Evolutionary conservation across 1,140 invertebrate genomes (phyloP), one percentile per base, ranked within the genome.

Genomic region (Polypedilum vanderplanki): DNA sequence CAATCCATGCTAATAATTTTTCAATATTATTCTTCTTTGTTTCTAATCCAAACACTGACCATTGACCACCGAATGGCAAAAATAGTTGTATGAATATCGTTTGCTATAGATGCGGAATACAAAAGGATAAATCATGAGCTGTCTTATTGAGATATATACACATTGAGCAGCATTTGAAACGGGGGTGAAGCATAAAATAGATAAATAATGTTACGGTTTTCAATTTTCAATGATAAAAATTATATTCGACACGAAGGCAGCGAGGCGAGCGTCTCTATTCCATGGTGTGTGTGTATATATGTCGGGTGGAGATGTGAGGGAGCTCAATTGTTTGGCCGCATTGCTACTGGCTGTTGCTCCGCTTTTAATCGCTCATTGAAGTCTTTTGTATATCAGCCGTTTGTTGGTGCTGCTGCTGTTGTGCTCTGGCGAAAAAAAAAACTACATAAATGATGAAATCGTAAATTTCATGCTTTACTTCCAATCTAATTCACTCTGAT

Each of bases 101-200:
- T 18, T 8, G 18, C 8, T 20, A 18, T 20, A 70, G 17, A 70
- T 22, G 65, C 65, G 65, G 65, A 70, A 70, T 22, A 70, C 17
- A 70, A 70, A 57, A 70, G 65, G 65, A 70, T 70, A 70, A 70
- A 70, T 70, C 65, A 70, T 70, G 65, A 57, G 12, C 4, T 57
- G 46, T 57, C n/a, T 57, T 57, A 33, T 12, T 57, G 46, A 57
- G n/a, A 12, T 57, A n/a, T 57, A 57, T 57, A 12, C 8, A 57
- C 46, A 12, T 12, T 33, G 24, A 33, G 24, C 24, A 33, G 5
- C 24, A 33, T 33, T 33, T 57, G 46, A 15, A 57, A 57, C 46
- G 46, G 46, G n/a, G 46, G 7, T 12, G 46, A 57, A 57, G 46
- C 24, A 33, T 33, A 33, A 33, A 33, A 33, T 33, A 33, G 24